Evolutionary conservation across 2,113 vertebrate species (phyloP).

Genomic region (Nibea albiflora): DNA sequence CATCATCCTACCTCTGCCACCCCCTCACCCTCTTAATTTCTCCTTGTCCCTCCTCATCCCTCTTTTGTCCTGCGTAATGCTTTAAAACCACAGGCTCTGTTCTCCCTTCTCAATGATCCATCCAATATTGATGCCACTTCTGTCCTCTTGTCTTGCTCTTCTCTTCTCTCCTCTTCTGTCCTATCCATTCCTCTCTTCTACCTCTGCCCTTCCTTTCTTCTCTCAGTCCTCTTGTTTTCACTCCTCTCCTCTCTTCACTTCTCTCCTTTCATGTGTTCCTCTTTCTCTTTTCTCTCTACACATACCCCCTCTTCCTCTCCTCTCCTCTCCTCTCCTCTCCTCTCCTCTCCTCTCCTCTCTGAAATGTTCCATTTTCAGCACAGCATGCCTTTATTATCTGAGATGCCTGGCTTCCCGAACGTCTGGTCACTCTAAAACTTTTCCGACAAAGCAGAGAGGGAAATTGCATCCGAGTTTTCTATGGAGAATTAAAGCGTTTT

Average conservation of each 20-base stretch:
- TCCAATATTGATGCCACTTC: background rate
- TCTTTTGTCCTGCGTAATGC: background rate
- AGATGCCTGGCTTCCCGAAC: slow-evolving; percentile 50
- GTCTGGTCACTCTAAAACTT: slow-evolving; percentile 71
- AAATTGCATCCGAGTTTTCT: slow-evolving; percentile 77
- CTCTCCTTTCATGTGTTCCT: background rate
- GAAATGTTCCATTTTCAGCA: slow-evolving; percentile 62
- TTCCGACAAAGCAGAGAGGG: slow-evolving; percentile 66
- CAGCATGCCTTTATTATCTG: slow-evolving; percentile 61
- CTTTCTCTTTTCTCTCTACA: background rate
- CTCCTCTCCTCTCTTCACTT: slow-evolving; percentile 5
- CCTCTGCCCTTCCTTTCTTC: slow-evolving; percentile 5
- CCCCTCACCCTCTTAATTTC: background rate
- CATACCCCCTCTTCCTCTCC: background rate
- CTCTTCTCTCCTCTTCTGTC: slow-evolving; percentile 9
- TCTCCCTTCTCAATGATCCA: background rate
- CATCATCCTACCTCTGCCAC: background rate
- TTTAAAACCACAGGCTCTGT: slow-evolving; percentile 3
- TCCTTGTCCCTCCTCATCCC: background rate
- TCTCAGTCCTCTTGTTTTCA: no score
- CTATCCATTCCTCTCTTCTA: background rate
- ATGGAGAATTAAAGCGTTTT: slow-evolving; percentile 80
- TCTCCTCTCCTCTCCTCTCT: slow-evolving; percentile 12
- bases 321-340: background rate
- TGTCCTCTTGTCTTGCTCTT: background rate